Evolutionary conservation across 2,113 vertebrate species (phyloP).

Genomic region (Python bivittatus): DNA sequence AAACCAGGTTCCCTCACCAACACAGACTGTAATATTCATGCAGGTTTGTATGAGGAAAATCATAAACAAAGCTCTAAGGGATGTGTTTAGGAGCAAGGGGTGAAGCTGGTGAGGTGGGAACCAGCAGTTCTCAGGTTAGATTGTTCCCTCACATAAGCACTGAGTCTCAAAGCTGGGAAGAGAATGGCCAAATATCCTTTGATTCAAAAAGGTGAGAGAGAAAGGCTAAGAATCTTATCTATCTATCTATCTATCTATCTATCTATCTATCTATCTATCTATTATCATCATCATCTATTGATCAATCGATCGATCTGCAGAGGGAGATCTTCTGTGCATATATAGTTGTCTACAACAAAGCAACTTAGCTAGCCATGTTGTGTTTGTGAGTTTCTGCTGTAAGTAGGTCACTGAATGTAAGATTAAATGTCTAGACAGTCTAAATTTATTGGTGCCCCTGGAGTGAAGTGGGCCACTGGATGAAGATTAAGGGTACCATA

Average conservation of each 20-base stretch:
- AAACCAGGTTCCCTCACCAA: not conserved
- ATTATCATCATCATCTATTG: no score
- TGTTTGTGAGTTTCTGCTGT: not conserved
- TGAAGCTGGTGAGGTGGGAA: not conserved
- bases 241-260: not conserved
- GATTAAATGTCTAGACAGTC: not conserved
- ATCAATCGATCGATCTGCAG: no score
- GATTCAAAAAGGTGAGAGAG: not conserved
- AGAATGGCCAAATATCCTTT: not conserved
- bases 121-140: not conserved
- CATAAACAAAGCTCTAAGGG: not conserved
- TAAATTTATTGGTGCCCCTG: not conserved
- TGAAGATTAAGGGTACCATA: not conserved
- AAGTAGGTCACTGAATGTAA: not conserved
- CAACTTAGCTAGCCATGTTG: not conserved
- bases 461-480: not conserved
- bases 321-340: not conserved
- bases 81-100: not conserved
- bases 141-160: not conserved
- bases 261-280: not conserved
- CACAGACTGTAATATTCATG: not conserved
- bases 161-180: not conserved
- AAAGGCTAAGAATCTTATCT: not conserved
- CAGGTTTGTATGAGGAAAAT: not conserved
- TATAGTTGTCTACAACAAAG: not conserved